Conservation (phyloP, 2,888 invertebrate species). For the Sarcophaga subvicina region DNA sequence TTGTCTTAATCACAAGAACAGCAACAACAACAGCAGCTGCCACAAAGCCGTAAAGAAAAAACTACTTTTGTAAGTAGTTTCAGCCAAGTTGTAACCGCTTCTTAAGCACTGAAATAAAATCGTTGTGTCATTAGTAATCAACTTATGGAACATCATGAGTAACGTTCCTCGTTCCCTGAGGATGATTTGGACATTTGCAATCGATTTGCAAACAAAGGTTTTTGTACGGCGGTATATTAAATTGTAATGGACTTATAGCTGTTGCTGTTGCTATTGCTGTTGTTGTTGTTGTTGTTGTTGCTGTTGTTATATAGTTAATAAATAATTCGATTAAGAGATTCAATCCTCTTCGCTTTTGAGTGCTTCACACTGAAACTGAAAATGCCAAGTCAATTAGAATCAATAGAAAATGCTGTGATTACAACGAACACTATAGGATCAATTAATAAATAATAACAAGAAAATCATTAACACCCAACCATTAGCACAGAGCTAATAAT, state of each 20-base stretch:
- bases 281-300: too few relatives aligned
- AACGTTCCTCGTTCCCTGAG: slow-evolving; percentile 9
- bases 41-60: neutral
- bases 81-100: neutral
- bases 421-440: neutral
- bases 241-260: neutral
- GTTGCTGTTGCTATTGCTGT: neutral
- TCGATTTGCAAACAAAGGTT: neutral
- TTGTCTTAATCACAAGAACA: neutral
- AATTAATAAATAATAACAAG: neutral
- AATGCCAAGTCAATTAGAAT: neutral
- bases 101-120: slow-evolving; percentile 24
- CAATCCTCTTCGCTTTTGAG: neutral
- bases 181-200: slow-evolving; percentile 18
- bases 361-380: neutral
- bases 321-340: neutral
- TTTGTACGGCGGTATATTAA: neutral
- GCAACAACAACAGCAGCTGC: too few relatives aligned
- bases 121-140: slow-evolving; percentile 51
- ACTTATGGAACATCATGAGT: slow-evolving; percentile 13
- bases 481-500: too few relatives aligned
- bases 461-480: neutral
- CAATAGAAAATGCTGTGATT: neutral
- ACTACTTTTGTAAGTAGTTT: slow-evolving; percentile 36
- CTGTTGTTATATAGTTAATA: neutral